Evolutionary conservation across 2,888 invertebrate genomes (phyloP), one percentile per base, ranked within the genome.

Genomic region (Eristalinus aeneus): DNA sequence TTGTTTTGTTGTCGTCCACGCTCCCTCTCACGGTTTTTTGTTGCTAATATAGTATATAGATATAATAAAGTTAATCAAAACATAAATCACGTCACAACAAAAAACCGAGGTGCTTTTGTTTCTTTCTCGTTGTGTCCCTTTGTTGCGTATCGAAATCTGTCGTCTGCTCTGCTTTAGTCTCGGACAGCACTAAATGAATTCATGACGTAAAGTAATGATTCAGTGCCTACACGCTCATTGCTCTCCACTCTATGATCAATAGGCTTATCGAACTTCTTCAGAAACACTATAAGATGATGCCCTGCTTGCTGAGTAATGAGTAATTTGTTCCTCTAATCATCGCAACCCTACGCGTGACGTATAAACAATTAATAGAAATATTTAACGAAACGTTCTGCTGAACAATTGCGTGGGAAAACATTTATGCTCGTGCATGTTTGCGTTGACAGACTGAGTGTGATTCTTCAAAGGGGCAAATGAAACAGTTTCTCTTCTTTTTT

Each of bases 11-110:
- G 6, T 8, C 46, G 0, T 16, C 16, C 46, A 1, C 11, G 54
- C 54, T 54, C n/a, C 5, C 58, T 36, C 20, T 46, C 20, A 16
- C 8, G n/a, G 16, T 22, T 4, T 71, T 36, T 60, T 46, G 32
- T 71, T 20, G 54, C 20, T 1, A 20, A 56, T 23, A 56, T 56
- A 12, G 23, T 23, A 56, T 56, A 56, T 56, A 56, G 16, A 12
- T 39, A 39, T 46, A 83, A 80, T 75, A 71, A 85, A 76, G 23
- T 85, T 80, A 85, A 85, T 85, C 81, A 80, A 85, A 85, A 64
- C 76, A 73, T 81, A 81, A 81, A 85, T 85, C 69, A 73, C 73
- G 72, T 61, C 32, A 67, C 46, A 53, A 32, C 34, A 46, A 63
- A 64, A 63, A 74, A 34, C 54, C 39, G n/a, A 74, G 64, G 39